Evolutionary conservation across 1,140 invertebrate species (phyloP).

Genomic region (Ceratoteleas bidentatus): DNA sequence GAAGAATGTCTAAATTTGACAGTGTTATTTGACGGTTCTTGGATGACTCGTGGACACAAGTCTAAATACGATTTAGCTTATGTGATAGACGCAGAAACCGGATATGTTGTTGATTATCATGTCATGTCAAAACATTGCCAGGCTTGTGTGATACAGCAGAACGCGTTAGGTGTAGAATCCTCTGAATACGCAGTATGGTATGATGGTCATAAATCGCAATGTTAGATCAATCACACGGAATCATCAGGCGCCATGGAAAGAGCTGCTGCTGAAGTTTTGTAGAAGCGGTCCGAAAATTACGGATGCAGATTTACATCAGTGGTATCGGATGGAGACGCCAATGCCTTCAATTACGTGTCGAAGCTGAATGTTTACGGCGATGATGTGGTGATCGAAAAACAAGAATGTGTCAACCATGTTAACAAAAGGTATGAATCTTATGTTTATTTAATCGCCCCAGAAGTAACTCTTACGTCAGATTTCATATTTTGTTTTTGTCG

Average conservation of each 20-base stretch:
- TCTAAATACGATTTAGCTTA: conserved; percentile 25
- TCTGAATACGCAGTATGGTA: conserved; percentile 35
- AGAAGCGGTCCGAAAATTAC: conserved; percentile 50
- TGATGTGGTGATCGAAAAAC: conserved; percentile 44
- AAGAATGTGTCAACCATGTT: conserved; percentile 66
- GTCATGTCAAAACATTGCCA: conserved; percentile 52
- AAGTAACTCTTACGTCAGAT: neutral
- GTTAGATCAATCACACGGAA: conserved; percentile 37
- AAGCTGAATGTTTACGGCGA: conserved; percentile 53
- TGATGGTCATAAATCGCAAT: conserved; percentile 34
- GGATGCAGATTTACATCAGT: conserved; percentile 55
- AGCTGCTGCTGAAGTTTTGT: conserved; percentile 57
- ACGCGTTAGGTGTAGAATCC: conserved; percentile 18
- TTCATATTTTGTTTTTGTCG: neutral
- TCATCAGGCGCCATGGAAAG: conserved; percentile 62
- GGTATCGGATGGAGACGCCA: conserved; percentile 61
- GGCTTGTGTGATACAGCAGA: conserved; percentile 14
- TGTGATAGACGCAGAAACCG: conserved; percentile 18
- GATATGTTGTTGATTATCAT: conserved; percentile 46
- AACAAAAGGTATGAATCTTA: conserved; percentile 44
- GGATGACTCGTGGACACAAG: conserved; percentile 11
- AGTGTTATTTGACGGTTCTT: conserved; percentile 6
- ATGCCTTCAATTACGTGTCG: conserved; percentile 48
- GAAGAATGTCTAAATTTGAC: conserved; percentile 9
- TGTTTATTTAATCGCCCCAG: conserved; percentile 7